phyloP scores from a whole-genome alignment of 2,113 vertebrate species.

The Tichodroma muraria region DNA sequence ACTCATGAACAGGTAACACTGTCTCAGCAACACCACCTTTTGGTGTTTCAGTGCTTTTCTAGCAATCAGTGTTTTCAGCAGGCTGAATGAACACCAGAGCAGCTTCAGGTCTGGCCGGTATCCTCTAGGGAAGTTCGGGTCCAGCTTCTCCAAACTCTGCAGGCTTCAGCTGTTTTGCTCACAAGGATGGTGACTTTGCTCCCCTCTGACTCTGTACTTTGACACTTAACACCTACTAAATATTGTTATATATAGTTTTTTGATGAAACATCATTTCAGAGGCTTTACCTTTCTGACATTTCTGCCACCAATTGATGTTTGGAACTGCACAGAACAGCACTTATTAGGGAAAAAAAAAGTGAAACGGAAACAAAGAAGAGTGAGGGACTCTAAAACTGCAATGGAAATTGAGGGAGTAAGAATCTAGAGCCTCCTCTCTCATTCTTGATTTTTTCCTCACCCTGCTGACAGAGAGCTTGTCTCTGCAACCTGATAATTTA shows the following conservation, averaged over 20 bases:
- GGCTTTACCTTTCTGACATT: background rate
- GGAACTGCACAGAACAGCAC: background rate
- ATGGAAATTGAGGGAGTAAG: background rate
- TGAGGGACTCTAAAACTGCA: background rate
- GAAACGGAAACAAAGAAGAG: background rate
- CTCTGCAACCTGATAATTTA: slow-evolving; percentile 8
- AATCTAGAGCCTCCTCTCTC: background rate
- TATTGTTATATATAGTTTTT: background rate
- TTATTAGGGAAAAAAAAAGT: background rate
- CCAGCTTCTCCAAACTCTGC: background rate
- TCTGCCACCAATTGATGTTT: background rate
- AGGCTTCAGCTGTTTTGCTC: background rate
- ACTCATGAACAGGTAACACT: background rate
- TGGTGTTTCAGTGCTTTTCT: background rate
- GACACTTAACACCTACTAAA: background rate
- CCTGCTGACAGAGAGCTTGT: background rate
- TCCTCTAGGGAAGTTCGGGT: background rate
- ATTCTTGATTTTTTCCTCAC: background rate
- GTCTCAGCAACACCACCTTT: background rate
- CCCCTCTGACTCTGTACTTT: background rate
- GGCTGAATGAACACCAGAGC: background rate
- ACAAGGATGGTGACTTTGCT: background rate
- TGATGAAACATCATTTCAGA: background rate
- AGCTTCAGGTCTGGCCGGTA: background rate
- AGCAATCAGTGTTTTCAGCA: background rate